Evolutionary conservation across 2,888 invertebrate genomes (phyloP).

Genomic region (Orchesella flavescens): DNA sequence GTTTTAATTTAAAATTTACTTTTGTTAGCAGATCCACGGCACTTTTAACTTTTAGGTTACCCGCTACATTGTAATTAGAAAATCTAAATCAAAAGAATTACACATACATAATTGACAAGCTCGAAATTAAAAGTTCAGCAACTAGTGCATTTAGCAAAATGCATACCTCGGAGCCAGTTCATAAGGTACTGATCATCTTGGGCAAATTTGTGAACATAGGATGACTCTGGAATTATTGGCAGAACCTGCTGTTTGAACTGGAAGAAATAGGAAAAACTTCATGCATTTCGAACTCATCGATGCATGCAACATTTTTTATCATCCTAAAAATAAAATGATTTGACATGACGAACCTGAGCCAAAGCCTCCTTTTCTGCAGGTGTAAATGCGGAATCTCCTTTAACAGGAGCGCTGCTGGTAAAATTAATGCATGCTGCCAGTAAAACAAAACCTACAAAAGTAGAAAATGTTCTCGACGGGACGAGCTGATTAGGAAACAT

Average conservation of each 20-base stretch:
- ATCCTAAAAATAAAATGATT: background rate
- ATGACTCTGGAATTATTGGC: conserved; percentile 4
- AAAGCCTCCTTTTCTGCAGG: background rate
- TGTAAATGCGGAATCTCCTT: conserved; percentile 5
- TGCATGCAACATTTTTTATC: background rate
- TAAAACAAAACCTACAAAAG: too few species aligned
- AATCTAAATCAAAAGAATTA: background rate
- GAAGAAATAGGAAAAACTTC: background rate
- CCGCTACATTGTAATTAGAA: background rate
- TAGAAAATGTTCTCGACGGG: too few species aligned
- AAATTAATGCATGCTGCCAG: too few species aligned
- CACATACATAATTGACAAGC: background rate
- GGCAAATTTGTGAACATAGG: conserved; percentile 19
- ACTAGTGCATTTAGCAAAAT: background rate
- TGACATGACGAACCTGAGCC: too few species aligned
- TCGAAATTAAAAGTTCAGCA: background rate
- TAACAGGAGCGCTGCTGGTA: too few species aligned
- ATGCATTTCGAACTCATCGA: background rate
- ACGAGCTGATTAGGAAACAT: too few species aligned
- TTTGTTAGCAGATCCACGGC: conserved; percentile 6
- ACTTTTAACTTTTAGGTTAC: background rate
- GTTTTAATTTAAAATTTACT: background rate
- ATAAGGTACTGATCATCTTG: conserved; percentile 37
- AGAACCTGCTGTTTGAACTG: conserved; percentile 12
- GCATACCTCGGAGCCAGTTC: background rate